Evolutionary conservation across 1,140 invertebrate genomes (phyloP), one percentile per base, ranked within the genome.

Genomic region (Drosophila sucinea): DNA sequence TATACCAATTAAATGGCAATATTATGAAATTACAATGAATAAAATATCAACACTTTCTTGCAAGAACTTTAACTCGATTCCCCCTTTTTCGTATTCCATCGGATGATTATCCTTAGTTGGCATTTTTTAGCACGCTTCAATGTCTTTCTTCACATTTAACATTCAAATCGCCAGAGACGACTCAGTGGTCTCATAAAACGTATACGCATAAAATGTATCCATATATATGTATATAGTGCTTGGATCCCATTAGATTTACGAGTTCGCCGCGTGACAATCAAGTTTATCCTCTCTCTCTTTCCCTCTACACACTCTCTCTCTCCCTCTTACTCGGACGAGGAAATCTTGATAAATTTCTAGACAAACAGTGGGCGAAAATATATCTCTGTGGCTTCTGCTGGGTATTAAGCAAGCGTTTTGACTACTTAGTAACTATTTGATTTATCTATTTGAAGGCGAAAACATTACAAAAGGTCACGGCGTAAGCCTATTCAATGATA

Each of bases 1-100:
- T 44, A 51, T 51, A 77, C 35, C 67, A 83, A 83, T 83, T 83
- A 80, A 71, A 60, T 84, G 62, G 66, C 33, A 38, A 40, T 60
- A 40, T 40, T 38, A 51, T 51, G 25, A 51, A 25, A 27, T 51
- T 51, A 27, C 35, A 38, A 11, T 38, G 10, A 51, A 51, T 51
- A 6, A 27, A 10, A 51, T 51, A 8, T 51, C 23, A 27, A 51
- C 44, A 51, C 44, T 51, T 27, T 35, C 11, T 60, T 60, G 3
- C 1, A 27, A 11, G 2, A 60, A 40, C 57, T 40, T 27, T 38
- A 2, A 7, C 44, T 51, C 3, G 8, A 6, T 10, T 27, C 7
- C 6, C 6, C 41, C 40, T 2, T 23, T 27, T 27, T 2, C 44
- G 23, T 27, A 10, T 51, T 17, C 23, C 23, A 51, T 27, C 8